A percentile compares a stretch with the other conserved stretches of the same genome.
Conservation (phyloP, 2,797 vertebrate species). For the Anguilla obscura region DNA sequence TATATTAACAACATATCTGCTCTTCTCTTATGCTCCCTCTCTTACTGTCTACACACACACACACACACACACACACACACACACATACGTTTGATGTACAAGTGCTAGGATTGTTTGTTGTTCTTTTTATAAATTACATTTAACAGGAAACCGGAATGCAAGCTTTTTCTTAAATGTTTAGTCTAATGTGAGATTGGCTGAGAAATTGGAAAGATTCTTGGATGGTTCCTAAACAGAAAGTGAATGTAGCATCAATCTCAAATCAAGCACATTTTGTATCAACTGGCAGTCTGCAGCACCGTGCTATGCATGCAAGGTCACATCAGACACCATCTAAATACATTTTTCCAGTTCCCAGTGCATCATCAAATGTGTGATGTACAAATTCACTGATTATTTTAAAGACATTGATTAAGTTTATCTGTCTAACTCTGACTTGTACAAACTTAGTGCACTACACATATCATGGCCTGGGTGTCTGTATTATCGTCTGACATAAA, state of each 20-base stretch:
- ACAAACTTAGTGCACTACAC: too few species aligned
- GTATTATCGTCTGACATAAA: too few species aligned
- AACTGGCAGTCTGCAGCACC: background rate
- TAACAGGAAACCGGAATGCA: background rate
- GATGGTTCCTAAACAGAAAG: background rate
- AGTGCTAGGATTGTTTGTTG: too few species aligned
- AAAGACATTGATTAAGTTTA: too few species aligned
- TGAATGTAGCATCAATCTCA: background rate
- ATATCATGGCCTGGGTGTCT: too few species aligned
- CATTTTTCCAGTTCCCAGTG: background rate
- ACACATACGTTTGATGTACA: too few species aligned
- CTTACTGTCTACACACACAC: too few species aligned
- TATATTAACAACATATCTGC: too few species aligned
- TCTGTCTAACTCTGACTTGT: too few species aligned
- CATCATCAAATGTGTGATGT: background rate
- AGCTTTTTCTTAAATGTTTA: background rate
- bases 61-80: too few species aligned
- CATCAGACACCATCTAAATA: background rate
- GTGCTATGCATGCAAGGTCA: background rate
- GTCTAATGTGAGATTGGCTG: background rate
- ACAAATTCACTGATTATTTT: background rate
- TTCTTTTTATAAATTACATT: too few species aligned
- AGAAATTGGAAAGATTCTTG: background rate
- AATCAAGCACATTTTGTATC: background rate
- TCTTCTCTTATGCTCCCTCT: too few species aligned